phyloP scores from a whole-genome alignment of 2,888 invertebrate genomes.

The Stramonita haemastoma region DNA sequence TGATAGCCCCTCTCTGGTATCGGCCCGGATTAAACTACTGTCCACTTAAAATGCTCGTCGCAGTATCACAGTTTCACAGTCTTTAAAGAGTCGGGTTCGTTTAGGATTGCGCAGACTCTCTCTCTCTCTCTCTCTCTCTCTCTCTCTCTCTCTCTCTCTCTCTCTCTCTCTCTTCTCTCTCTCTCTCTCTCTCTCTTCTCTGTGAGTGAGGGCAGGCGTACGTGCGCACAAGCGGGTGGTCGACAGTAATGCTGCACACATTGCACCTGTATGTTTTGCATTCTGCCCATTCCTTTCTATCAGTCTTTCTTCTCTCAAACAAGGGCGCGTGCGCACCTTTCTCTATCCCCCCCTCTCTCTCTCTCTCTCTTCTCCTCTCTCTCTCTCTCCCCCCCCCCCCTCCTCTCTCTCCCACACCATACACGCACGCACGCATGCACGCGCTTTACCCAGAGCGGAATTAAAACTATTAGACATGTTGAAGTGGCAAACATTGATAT shows the following conservation, averaged over 20 bases:
- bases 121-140: neutral
- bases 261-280: too few relatives aligned
- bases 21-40: neutral
- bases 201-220: neutral
- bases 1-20: slow-evolving; percentile 33
- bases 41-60: slow-evolving; percentile 22
- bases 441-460: neutral
- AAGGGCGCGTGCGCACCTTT: neutral
- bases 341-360: neutral
- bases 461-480: too few relatives aligned
- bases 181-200: neutral
- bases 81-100: neutral
- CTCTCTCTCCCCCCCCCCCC: neutral
- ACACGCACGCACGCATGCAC: neutral
- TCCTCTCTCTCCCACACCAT: neutral
- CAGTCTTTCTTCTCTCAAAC: neutral
- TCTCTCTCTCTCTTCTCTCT: neutral
- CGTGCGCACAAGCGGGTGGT: too few relatives aligned
- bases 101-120: neutral
- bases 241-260: too few relatives aligned
- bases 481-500: too few relatives aligned
- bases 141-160: slow-evolving; percentile 6
- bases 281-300: neutral
- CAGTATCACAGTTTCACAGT: neutral
- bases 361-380: neutral